phyloP scores from a whole-genome alignment of 2,113 vertebrate genomes.

The Vidua macroura region DNA sequence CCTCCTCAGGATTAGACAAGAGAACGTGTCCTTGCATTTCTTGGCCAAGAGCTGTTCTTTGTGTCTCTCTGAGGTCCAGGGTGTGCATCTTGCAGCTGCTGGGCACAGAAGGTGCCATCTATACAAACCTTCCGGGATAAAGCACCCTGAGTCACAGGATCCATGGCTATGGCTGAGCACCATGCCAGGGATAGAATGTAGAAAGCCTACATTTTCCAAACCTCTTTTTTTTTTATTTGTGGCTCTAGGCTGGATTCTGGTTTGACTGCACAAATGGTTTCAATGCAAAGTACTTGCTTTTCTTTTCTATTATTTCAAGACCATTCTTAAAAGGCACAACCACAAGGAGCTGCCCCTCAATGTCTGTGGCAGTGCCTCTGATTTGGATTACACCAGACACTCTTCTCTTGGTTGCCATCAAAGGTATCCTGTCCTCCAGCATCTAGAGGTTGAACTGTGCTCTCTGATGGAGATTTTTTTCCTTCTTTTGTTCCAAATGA shows the following conservation, averaged over 20 bases:
- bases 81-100: not conserved
- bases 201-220: not conserved
- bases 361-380: not conserved
- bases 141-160: not conserved
- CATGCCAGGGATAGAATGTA: not conserved
- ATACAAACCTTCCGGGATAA: not conserved
- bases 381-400: not conserved
- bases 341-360: not conserved
- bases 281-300: not conserved
- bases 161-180: not conserved
- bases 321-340: not conserved
- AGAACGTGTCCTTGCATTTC: not conserved
- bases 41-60: not conserved
- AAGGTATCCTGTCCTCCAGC: not conserved
- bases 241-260: not conserved
- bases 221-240: not conserved
- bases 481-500: not conserved
- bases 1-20: not conserved
- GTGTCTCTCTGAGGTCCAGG: not conserved
- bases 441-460: not conserved
- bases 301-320: not conserved
- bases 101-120: not conserved
- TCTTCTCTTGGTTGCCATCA: not conserved
- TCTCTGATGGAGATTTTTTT: not conserved
- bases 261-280: not conserved